Base-by-base conservation (phyloP, 2,797 vertebrate genomes). In the Diceros bicornis region DNA sequence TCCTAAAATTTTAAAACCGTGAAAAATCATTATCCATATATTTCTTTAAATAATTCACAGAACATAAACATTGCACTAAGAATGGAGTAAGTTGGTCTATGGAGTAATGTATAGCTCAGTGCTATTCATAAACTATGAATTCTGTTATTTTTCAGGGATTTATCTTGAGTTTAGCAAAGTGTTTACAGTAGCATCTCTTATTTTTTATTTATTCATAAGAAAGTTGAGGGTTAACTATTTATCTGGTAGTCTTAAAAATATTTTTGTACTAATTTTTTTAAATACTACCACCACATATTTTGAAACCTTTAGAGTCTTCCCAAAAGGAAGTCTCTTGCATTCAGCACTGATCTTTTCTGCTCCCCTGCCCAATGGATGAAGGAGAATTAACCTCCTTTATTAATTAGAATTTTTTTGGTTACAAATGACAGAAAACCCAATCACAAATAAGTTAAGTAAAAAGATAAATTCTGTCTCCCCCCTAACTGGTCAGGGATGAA, bases 1-100 rank as follows among this genome's bases (percentile, higher is more conserved):
- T 87, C n/a, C 74, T 50, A 95, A 92, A 79, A 57, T 50, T 52
- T 66, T 88, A 16, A 95, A 87, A 12, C n/a, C 32, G 72, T 34
- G 21, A 62, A 68, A 87, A 88, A 81, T 32, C 29, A 66, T 41
- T 44, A 2, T 78, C 16, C 9, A 41, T 18, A 16, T 87, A 83
- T 75, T 37, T 66, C 52, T 72, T 61, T 29, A 47, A 87, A 94
- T 47, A 87, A 69, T 25, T 69, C 41, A 69, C 16, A 83, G 44
- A 81, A 25, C n/a, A 87, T 27, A 88, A 81, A 86, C 68, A 81
- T 2, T 87, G 20, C 37, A 71, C 27, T 62, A 82, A 85, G 11
- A 94, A 34, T 77, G 52, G 27, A 72, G 10, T 8, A 18, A 75
- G 23, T 68, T 61, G 23, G 74, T 25, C 47, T 27, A 1, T 21